phyloP scores from a whole-genome alignment of 1,140 invertebrate species.

The Druon quercuslanigerum region DNA sequence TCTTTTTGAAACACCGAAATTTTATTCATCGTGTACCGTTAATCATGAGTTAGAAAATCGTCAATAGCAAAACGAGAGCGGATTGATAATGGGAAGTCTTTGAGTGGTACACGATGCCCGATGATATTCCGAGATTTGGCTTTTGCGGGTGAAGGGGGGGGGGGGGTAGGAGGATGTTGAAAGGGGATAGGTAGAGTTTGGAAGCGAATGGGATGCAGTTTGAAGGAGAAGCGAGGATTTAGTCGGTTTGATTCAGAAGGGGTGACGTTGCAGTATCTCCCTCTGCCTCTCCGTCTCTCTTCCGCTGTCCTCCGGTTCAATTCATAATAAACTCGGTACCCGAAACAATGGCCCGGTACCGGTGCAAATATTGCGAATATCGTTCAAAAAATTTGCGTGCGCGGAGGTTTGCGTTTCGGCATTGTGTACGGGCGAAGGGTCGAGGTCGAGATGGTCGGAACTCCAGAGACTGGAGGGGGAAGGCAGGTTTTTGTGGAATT shows the following conservation, averaged over 20 bases:
- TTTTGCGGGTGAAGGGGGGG: slow-evolving; percentile 57
- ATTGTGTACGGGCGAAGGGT: slow-evolving; percentile 48
- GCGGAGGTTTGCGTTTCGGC: slow-evolving; percentile 63
- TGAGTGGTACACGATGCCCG: slow-evolving; percentile 50
- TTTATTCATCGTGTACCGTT: not conserved
- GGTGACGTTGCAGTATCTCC: slow-evolving; percentile 70
- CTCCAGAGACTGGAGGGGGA: slow-evolving; percentile 2
- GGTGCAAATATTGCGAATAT: slow-evolving; percentile 70
- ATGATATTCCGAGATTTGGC: slow-evolving; percentile 55
- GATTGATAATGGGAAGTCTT: not conserved
- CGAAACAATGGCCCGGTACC: slow-evolving; percentile 69
- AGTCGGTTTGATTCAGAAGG: slow-evolving; percentile 66
- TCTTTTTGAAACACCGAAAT: slow-evolving; percentile 63
- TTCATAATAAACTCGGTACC: slow-evolving; percentile 69
- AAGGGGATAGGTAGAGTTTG: slow-evolving; percentile 48
- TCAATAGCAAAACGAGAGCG: no score
- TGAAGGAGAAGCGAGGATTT: slow-evolving; percentile 61
- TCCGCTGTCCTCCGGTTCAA: slow-evolving; percentile 66
- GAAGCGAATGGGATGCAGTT: slow-evolving; percentile 48
- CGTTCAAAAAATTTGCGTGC: slow-evolving; percentile 70
- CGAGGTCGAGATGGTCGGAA: slow-evolving; percentile 12
- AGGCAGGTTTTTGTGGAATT: slow-evolving; percentile 40
- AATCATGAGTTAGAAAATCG: not conserved
- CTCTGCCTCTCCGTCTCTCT: slow-evolving; percentile 65
- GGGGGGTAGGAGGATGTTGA: slow-evolving; percentile 46